These are phyloP conservation scores for Nerophis ophidion DNA, from an alignment of 2,113 vertebrate species.

Conservation along the genomic window DNA sequence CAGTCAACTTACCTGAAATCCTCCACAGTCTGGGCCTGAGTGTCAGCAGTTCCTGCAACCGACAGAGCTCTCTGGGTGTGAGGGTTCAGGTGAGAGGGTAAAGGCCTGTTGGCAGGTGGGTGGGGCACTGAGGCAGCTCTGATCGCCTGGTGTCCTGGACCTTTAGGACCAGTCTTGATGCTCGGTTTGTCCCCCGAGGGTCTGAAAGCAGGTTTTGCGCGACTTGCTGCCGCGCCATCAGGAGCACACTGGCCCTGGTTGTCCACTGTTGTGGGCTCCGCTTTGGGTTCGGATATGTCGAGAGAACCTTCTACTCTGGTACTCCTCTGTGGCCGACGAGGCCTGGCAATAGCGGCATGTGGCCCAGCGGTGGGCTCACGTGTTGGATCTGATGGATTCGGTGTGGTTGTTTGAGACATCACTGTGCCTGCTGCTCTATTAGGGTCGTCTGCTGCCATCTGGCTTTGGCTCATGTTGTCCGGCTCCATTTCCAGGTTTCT, in stretches of 20 bases:
- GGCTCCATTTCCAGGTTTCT: slow-evolving; percentile 63
- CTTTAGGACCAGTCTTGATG: slow-evolving; percentile 46
- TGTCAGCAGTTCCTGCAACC: slow-evolving; percentile 69
- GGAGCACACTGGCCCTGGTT: slow-evolving; percentile 32
- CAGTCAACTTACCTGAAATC: slow-evolving; percentile 68
- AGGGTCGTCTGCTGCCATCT: slow-evolving; percentile 27
- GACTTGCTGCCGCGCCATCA: slow-evolving; percentile 35
- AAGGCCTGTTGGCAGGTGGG: slow-evolving; percentile 41
- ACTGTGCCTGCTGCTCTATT: slow-evolving; percentile 16
- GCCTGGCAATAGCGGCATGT: slow-evolving; percentile 29
- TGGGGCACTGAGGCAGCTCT: slow-evolving; percentile 73
- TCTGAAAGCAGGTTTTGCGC: slow-evolving; percentile 32
- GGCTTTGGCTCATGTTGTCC: slow-evolving; percentile 33
- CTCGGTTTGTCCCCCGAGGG: slow-evolving; percentile 14
- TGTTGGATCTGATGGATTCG: slow-evolving; percentile 12
- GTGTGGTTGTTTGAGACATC: slow-evolving; percentile 13
- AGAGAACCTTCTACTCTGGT: slow-evolving; percentile 61
- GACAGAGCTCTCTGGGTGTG: slow-evolving; percentile 67
- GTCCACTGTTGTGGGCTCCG: slow-evolving; percentile 21
- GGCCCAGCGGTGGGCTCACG: slow-evolving; percentile 3
- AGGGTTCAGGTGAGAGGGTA: slow-evolving; percentile 52
- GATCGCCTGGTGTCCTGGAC: slow-evolving; percentile 48
- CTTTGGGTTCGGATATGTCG: slow-evolving; percentile 52
- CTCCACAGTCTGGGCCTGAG: slow-evolving; percentile 57
- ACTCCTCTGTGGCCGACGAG: slow-evolving; percentile 61